Evolutionary conservation across 2,113 vertebrate genomes (phyloP).

Genomic region (Rhodinocichla rosea): DNA sequence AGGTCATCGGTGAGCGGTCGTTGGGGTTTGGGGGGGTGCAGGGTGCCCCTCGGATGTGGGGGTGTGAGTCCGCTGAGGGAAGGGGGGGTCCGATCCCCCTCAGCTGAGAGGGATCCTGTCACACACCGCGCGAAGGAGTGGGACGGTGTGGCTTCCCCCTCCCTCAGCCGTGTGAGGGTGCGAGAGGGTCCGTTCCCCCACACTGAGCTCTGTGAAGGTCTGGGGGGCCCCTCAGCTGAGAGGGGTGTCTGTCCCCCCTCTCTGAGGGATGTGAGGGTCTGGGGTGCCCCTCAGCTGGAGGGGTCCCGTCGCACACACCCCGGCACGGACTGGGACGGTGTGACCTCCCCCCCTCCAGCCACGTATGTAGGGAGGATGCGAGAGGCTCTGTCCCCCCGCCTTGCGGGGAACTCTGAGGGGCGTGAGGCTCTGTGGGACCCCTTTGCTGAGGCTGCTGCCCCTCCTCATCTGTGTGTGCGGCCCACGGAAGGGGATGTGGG

Average conservation of each 20-base stretch:
- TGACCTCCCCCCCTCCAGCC: not conserved
- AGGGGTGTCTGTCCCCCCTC: not conserved
- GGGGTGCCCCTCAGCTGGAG: not conserved
- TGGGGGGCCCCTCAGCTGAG: not conserved
- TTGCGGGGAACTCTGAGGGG: not conserved
- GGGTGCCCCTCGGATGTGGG: not conserved
- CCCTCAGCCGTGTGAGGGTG: not conserved
- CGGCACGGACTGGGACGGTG: not conserved
- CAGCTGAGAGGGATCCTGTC: not conserved
- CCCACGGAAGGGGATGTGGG: not conserved
- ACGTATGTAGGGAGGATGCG: not conserved
- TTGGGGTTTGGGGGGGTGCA: too few species aligned
- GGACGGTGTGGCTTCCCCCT: not conserved
- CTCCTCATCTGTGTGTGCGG: rapidly evolving
- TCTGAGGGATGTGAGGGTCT: too few species aligned
- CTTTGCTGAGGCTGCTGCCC: not conserved
- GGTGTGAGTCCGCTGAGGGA: not conserved
- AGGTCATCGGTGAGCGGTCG: constrained; percentile 90
- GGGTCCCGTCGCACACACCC: not conserved
- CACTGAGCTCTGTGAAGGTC: not conserved
- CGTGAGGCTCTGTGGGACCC: not conserved
- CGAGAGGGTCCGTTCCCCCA: not conserved
- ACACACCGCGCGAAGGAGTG: not conserved
- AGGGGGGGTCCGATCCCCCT: rapidly evolving
- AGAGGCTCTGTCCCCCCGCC: too few species aligned